phyloP scores from a whole-genome alignment of 2,888 invertebrate genomes.

The Drosophila setosimentum region DNA sequence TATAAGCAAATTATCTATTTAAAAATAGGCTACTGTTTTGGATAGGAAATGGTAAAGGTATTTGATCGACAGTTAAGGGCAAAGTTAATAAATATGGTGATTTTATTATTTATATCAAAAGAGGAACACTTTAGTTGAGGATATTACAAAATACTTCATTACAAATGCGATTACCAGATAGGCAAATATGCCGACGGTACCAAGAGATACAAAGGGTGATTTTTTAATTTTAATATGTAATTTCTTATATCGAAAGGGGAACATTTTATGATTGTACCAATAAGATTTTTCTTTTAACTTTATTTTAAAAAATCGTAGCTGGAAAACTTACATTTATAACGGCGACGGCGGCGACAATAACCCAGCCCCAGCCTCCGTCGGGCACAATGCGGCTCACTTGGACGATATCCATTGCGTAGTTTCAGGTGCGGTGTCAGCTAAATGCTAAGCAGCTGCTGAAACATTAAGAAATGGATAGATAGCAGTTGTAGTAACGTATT shows the following conservation, averaged over 20 bases:
- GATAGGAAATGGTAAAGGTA: background rate
- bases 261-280: background rate
- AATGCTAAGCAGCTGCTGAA: conserved; percentile 27
- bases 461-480: conserved; percentile 10
- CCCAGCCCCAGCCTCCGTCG: conserved; percentile 92
- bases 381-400: conserved; percentile 83
- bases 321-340: conserved; percentile 88
- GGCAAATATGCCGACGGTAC: background rate
- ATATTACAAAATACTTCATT: background rate
- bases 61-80: background rate
- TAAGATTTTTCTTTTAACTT: background rate
- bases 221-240: background rate
- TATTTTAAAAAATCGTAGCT: background rate
- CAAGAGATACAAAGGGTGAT: background rate
- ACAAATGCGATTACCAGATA: background rate
- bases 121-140: background rate
- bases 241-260: background rate
- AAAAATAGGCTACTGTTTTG: background rate
- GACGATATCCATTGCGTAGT: conserved; percentile 64
- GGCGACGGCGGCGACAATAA: conserved; percentile 89
- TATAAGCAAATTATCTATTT: too few species aligned
- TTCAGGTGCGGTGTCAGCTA: background rate
- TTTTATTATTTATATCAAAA: background rate
- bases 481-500: conserved; percentile 23
- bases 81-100: background rate